Percentiles rank a stretch among this genome's conserved stretches.
phyloP scores from a whole-genome alignment of 2,113 vertebrate genomes.

The Platysternon megacephalum region DNA sequence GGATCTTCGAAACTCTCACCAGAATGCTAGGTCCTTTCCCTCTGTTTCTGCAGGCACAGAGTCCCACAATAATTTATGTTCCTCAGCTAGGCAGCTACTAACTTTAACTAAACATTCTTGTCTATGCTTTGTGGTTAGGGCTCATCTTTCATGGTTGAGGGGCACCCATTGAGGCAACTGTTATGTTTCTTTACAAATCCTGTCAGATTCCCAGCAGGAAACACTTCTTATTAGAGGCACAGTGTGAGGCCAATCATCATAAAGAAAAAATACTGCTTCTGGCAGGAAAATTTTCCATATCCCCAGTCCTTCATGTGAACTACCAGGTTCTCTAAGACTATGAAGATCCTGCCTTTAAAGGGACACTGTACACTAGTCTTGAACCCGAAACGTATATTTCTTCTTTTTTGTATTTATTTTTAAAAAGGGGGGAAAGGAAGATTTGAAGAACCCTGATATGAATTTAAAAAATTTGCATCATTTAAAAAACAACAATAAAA shows the following conservation, averaged over 20 bases:
- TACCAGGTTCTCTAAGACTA: neutral
- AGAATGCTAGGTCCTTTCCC: neutral
- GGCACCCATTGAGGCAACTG: neutral
- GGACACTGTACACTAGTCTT: neutral
- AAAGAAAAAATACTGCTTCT: neutral
- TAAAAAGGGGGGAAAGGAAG: neutral
- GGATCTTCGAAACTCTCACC: neutral
- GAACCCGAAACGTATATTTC: neutral
- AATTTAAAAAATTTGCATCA: neutral
- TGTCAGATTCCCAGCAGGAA: neutral
- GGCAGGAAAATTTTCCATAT: neutral
- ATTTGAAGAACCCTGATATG: neutral
- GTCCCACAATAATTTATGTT: neutral
- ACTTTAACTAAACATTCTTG: neutral
- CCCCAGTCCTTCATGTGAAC: neutral
- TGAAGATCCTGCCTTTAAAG: constrained; percentile 34
- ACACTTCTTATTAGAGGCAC: neutral
- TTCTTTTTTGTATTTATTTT: neutral
- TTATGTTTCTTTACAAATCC: neutral
- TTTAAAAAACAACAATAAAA: neutral
- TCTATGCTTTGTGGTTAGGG: rapidly evolving
- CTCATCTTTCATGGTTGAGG: neutral
- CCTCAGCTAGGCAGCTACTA: neutral
- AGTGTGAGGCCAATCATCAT: neutral
- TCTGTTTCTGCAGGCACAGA: neutral